These are phyloP conservation scores for Globodera rostochiensis DNA, from an alignment of 1,140 invertebrate species.

Conservation along the genomic window DNA sequence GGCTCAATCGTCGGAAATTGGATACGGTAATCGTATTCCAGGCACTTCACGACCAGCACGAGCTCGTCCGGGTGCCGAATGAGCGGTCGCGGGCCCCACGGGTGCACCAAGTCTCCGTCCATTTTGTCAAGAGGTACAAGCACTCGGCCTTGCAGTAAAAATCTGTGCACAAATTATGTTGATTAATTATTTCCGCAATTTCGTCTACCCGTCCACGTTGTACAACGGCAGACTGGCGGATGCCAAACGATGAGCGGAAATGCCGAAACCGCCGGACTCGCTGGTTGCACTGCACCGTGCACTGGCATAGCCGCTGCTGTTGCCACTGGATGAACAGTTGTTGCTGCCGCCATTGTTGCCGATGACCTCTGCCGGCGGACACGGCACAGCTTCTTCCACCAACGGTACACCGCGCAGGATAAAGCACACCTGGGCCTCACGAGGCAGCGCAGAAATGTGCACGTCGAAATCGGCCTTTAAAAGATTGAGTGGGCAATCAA, in stretches of 20 bases:
- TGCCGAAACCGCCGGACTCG: not conserved
- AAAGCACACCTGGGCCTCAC: conserved; percentile 43
- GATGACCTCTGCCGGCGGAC: no score
- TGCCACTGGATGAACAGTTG: not conserved
- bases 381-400: conserved; percentile 5
- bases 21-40: conserved; percentile 52
- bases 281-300: conserved; percentile 1
- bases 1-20: conserved; percentile 33
- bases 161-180: conserved; percentile 35
- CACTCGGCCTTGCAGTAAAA: conserved; percentile 48
- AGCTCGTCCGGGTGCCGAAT: conserved; percentile 38
- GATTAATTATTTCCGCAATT: not conserved
- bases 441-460: conserved; percentile 34
- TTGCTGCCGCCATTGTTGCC: conserved; percentile 16
- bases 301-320: conserved; percentile 9
- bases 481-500: conserved; percentile 1
- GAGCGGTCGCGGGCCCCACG: conserved; percentile 51
- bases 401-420: conserved; percentile 35
- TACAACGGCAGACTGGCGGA: conserved; percentile 42
- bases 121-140: conserved; percentile 42
- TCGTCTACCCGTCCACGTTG: conserved; percentile 36
- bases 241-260: conserved; percentile 32
- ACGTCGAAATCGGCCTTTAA: conserved; percentile 39
- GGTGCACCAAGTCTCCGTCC: conserved; percentile 33
- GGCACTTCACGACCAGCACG: conserved; percentile 39